A percentile compares a stretch with the other conserved stretches of the same genome.
These are phyloP conservation scores for Apis mellifera DNA, from an alignment of 1,140 invertebrate species.

Conservation along the genomic window DNA sequence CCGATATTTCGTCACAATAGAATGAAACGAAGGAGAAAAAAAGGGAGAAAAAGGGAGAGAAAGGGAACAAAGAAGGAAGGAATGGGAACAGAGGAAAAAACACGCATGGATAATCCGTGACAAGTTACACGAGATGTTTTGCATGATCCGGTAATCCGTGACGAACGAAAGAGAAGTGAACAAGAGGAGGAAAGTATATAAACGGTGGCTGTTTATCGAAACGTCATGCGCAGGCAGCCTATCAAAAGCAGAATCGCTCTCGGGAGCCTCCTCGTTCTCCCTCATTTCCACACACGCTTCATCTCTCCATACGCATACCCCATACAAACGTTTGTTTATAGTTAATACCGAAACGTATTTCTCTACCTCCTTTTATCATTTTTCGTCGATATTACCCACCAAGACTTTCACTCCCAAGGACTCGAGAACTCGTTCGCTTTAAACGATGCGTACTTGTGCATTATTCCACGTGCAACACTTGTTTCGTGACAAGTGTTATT, in stretches of 20 bases:
- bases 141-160: slow-evolving; percentile 54
- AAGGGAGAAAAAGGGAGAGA: background rate
- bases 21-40: background rate
- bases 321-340: slow-evolving; percentile 48
- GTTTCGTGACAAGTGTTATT: too few species aligned
- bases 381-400: slow-evolving; percentile 10
- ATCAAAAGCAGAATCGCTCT: slow-evolving; percentile 71
- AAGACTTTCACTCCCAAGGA: too few species aligned
- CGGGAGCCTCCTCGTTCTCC: slow-evolving; percentile 51
- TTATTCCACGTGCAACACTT: too few species aligned
- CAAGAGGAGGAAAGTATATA: slow-evolving; percentile 60
- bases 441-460: too few species aligned
- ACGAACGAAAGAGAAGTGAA: slow-evolving; percentile 33
- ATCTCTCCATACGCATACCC: slow-evolving; percentile 36
- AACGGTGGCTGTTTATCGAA: slow-evolving; percentile 70
- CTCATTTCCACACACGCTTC: slow-evolving; percentile 49
- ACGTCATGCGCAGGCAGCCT: slow-evolving; percentile 70
- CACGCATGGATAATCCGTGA: slow-evolving; percentile 40
- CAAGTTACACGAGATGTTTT: slow-evolving; percentile 50
- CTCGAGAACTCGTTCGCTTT: too few species aligned
- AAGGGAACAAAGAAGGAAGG: too few species aligned
- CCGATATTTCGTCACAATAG: slow-evolving; percentile 6
- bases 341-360: slow-evolving; percentile 20
- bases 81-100: too few species aligned
- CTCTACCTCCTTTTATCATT: slow-evolving; percentile 40